Percentiles rank a stretch among this genome's conserved stretches.
phyloP scores from a whole-genome alignment of 2,113 vertebrate species.

The Pelusios castaneus region DNA sequence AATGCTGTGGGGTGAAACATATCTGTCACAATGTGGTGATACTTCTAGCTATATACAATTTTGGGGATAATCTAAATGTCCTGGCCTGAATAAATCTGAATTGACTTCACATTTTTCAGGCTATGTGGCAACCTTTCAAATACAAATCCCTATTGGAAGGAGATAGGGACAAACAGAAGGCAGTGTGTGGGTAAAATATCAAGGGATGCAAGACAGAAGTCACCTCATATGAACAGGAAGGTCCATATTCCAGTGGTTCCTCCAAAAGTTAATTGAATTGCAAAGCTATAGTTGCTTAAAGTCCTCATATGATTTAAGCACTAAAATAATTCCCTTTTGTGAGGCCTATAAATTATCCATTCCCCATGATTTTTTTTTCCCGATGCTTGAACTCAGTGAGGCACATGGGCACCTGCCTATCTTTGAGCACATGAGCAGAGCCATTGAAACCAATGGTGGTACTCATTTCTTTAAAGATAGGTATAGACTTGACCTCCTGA shows the following conservation, averaged over 20 bases:
- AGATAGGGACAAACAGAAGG: rapidly evolving
- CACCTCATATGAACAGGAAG: neutral
- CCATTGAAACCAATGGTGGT: neutral
- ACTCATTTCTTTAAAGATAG: neutral
- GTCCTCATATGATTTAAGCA: neutral
- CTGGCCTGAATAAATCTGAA: neutral
- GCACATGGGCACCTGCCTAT: neutral
- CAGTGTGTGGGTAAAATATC: neutral
- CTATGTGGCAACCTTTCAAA: neutral
- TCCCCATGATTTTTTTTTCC: neutral
- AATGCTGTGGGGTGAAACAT: neutral
- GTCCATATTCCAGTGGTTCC: neutral
- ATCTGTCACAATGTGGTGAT: neutral
- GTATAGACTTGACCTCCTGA: neutral
- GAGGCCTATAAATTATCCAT: neutral
- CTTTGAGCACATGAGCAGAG: neutral
- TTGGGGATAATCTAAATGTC: neutral
- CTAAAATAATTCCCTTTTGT: neutral
- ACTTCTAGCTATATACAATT: neutral
- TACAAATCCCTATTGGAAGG: rapidly evolving
- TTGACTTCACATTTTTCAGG: neutral
- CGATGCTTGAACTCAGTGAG: neutral
- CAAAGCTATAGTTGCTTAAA: neutral
- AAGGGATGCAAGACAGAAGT: neutral
- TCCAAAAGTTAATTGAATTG: neutral